Percentiles rank a stretch among this genome's conserved stretches.
Conservation (phyloP, 1,140 invertebrate genomes). For the Thalassaphorura encarpata region DNA sequence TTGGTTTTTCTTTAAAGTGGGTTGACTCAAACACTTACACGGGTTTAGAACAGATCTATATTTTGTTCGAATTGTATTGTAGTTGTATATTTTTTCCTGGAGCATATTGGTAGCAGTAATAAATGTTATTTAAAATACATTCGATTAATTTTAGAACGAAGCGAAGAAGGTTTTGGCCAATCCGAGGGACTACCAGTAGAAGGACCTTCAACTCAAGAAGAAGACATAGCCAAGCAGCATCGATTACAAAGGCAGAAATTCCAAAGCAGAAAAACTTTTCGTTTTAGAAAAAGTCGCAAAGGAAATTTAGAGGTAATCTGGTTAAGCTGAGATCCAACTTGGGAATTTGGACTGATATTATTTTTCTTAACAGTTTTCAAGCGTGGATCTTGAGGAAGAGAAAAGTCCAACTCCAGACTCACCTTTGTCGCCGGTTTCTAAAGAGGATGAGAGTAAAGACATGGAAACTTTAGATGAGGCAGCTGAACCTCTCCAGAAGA, state of each 20-base stretch:
- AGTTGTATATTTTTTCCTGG: too few relatives aligned
- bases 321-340: too few relatives aligned
- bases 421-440: constrained; percentile 14
- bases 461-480: not conserved
- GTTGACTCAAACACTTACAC: too few relatives aligned
- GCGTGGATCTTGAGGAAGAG: constrained; percentile 28
- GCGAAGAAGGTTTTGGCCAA: constrained; percentile 25
- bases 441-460: constrained; percentile 9
- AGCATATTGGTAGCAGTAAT: too few relatives aligned
- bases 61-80: too few relatives aligned
- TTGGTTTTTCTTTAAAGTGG: too few relatives aligned
- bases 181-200: not conserved
- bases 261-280: constrained; percentile 86
- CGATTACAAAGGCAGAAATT: constrained; percentile 83
- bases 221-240: constrained; percentile 48
- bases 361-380: constrained; percentile 21
- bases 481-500: not conserved
- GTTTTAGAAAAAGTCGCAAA: constrained; percentile 65
- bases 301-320: constrained; percentile 41
- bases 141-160: constrained; percentile 10
- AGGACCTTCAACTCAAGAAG: constrained; percentile 1
- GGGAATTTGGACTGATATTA: not conserved
- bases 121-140: too few relatives aligned
- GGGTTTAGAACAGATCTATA: too few relatives aligned
- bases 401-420: constrained; percentile 12